phyloP scores from a whole-genome alignment of 2,113 vertebrate genomes.

The Acanthochromis polyacanthus region DNA sequence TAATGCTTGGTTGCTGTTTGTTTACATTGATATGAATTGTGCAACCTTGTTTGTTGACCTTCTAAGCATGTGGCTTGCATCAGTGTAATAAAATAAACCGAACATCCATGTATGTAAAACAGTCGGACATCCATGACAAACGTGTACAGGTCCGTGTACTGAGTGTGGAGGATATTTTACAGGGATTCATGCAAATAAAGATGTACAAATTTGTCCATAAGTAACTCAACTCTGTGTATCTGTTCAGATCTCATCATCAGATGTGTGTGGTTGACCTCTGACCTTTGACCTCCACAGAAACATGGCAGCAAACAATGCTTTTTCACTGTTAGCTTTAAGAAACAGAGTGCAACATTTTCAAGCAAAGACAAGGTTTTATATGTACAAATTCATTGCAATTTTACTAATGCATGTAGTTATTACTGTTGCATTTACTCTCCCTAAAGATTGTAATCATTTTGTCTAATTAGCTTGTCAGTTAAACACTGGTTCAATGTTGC shows the following conservation, averaged over 20 bases:
- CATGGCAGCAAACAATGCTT: not conserved
- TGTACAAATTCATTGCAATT: not conserved
- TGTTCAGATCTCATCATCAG: not conserved
- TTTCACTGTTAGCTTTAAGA: not conserved
- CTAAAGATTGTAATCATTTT: not conserved
- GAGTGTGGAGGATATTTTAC: conserved; percentile 63
- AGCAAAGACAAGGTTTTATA: not conserved
- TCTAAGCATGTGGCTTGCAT: conserved; percentile 69
- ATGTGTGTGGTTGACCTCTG: not conserved
- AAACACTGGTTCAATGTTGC: too few species aligned
- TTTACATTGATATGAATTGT: conserved; percentile 63
- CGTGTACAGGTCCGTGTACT: conserved; percentile 39
- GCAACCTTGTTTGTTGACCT: conserved; percentile 65
- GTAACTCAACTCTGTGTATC: not conserved
- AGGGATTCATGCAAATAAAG: conserved; percentile 76
- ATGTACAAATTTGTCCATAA: conserved; percentile 48
- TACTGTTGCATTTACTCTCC: not conserved
- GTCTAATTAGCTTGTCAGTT: too few species aligned
- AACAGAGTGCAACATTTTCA: not conserved
- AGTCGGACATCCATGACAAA: conserved; percentile 49
- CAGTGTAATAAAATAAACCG: conserved; percentile 55
- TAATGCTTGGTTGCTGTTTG: conserved; percentile 54
- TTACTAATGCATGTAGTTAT: not conserved
- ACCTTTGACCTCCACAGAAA: conserved; percentile 13
- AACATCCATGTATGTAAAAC: conserved; percentile 45